Conservation (phyloP, 2,797 vertebrate species). For the Ctenopoma kingsleyae region DNA sequence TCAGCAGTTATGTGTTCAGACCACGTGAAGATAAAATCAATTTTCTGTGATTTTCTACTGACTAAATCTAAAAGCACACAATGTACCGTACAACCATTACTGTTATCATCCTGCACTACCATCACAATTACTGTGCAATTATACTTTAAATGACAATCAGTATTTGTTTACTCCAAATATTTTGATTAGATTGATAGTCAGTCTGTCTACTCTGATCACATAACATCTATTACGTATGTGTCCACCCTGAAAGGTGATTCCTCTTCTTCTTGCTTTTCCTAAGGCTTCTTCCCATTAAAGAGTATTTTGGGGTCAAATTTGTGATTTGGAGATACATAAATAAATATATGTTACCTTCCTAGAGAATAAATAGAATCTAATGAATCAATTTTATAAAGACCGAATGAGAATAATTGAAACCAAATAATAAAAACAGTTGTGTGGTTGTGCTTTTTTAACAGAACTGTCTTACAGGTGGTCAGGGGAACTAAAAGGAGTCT, state of each 20-base stretch:
- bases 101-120: not conserved
- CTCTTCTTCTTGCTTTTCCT: not conserved
- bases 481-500: not conserved
- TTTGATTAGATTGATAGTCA: not conserved
- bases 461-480: not conserved
- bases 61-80: not conserved
- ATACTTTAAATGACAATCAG: not conserved
- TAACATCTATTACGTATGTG: no score
- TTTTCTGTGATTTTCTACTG: constrained; percentile 28
- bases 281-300: not conserved
- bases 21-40: constrained; percentile 55
- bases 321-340: no score
- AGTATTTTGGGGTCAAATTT: not conserved
- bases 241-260: not conserved
- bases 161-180: not conserved
- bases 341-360: not conserved
- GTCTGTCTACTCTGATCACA: not conserved
- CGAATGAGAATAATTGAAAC: no score
- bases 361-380: not conserved
- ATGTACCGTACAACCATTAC: not conserved
- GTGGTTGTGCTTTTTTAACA: not conserved
- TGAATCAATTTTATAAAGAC: no score
- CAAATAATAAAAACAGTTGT: no score
- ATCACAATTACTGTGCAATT: not conserved
- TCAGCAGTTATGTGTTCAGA: constrained; percentile 19